Percentiles rank a stretch among this genome's conserved stretches.
Conservation (phyloP, 2,113 vertebrate genomes). For the Sinocyclocheilus grahami region DNA sequence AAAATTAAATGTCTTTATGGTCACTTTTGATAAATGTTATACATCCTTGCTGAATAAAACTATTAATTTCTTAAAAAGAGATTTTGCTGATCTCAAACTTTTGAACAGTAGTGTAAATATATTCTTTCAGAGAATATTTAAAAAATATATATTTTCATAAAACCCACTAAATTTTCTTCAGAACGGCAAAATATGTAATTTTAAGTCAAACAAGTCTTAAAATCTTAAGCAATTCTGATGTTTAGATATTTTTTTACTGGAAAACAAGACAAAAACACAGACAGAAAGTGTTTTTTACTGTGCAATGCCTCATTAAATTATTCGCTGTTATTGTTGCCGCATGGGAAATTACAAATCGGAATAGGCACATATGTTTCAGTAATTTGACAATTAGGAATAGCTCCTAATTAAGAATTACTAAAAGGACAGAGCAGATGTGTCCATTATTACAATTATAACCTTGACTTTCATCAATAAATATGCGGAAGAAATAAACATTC, state of each 20-base stretch:
- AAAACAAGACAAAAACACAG: constrained; percentile 4
- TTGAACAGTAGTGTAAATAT: background rate
- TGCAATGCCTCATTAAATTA: constrained; percentile 50
- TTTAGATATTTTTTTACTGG: background rate
- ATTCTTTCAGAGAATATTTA: background rate
- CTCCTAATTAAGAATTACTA: constrained; percentile 47
- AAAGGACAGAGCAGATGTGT: constrained; percentile 38
- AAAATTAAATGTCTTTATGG: background rate
- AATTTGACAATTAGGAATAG: constrained; percentile 51
- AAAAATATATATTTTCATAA: background rate
- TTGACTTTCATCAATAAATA: constrained; percentile 46
- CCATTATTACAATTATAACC: constrained; percentile 35
- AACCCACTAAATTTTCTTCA: background rate
- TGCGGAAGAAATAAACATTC: constrained; percentile 35
- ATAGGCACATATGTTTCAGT: constrained; percentile 55
- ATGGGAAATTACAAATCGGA: constrained; percentile 48
- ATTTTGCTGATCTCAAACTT: background rate
- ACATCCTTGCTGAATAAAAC: background rate
- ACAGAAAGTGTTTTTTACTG: background rate
- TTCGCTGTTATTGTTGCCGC: constrained; percentile 35
- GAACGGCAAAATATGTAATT: background rate
- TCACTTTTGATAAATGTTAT: background rate
- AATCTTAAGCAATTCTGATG: background rate
- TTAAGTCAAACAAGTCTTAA: no score
- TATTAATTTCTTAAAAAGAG: background rate